Evolutionary conservation across 2,797 vertebrate genomes (phyloP).

Genomic region (Bovichtus variegatus): DNA sequence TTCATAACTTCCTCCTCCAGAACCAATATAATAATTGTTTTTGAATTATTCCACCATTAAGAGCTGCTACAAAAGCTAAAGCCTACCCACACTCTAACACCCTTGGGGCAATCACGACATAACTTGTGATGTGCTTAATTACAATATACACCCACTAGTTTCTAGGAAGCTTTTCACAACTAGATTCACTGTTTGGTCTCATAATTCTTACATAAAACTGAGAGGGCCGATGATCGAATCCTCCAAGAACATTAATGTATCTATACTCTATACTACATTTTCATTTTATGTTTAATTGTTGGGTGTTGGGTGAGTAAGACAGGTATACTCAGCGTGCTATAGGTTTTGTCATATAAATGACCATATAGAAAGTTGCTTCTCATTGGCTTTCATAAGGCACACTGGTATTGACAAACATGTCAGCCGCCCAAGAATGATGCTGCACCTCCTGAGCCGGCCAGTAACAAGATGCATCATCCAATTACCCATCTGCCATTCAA

Average conservation of each 20-base stretch:
- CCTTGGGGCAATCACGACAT: slow-evolving; percentile 9
- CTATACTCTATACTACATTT: not conserved
- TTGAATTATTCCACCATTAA: slow-evolving; percentile 2
- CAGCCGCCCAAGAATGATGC: slow-evolving; percentile 21
- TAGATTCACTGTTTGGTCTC: slow-evolving; percentile 14
- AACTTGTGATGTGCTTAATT: slow-evolving; percentile 19
- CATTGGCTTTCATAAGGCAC: slow-evolving; percentile 15
- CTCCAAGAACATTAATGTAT: slow-evolving; percentile 2
- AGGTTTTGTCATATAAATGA: slow-evolving; percentile 1
- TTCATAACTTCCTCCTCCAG: slow-evolving; percentile 29
- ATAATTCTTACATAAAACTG: slow-evolving; percentile 16
- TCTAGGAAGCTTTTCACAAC: slow-evolving; percentile 13
- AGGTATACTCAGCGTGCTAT: not conserved
- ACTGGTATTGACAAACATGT: slow-evolving; percentile 27
- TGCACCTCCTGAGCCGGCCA: not conserved
- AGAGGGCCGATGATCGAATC: not conserved
- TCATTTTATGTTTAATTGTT: not conserved
- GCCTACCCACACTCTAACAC: slow-evolving; percentile 26
- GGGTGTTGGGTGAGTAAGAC: not conserved
- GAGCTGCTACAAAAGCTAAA: slow-evolving; percentile 15
- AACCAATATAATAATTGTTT: not conserved
- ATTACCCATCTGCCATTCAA: not conserved
- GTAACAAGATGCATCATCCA: slow-evolving; percentile 9
- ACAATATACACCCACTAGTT: slow-evolving; percentile 41
- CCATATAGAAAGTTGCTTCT: not conserved